A percentile compares a stretch with the other conserved stretches of the same genome.
These are phyloP conservation scores for Plutella xylostella DNA, from an alignment of 2,888 invertebrate genomes.

Conservation along the genomic window DNA sequence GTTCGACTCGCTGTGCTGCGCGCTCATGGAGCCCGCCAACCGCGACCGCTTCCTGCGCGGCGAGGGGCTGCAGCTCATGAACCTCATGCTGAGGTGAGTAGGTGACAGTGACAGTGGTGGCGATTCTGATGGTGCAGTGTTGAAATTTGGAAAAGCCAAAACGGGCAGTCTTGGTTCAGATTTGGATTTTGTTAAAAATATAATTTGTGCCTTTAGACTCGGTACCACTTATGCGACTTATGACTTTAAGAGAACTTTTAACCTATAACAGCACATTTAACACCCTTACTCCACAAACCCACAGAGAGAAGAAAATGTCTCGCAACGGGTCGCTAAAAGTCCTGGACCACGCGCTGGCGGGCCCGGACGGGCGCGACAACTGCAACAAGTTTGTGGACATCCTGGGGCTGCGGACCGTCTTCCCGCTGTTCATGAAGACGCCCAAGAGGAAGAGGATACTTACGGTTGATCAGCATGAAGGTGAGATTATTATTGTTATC, in stretches of 20 bases:
- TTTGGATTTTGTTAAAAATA: too few relatives aligned
- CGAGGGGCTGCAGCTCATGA: conserved; percentile 99
- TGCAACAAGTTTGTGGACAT: conserved; percentile 99
- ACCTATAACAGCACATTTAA: too few relatives aligned
- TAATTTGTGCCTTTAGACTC: too few relatives aligned
- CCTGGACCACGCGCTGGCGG: conserved; percentile 96
- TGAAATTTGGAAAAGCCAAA: too few relatives aligned
- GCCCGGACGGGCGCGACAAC: conserved; percentile 93
- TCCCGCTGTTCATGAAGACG: conserved; percentile 99
- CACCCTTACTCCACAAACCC: too few relatives aligned
- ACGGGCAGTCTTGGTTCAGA: too few relatives aligned
- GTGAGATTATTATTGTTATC: conserved; percentile 37
- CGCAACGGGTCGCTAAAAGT: conserved; percentile 97
- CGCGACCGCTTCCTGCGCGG: conserved; percentile 93
- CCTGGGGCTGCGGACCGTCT: conserved; percentile 93
- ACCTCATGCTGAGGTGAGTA: conserved; percentile 89
- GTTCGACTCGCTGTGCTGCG: conserved; percentile 95
- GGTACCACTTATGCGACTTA: too few relatives aligned
- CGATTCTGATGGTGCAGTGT: too few relatives aligned
- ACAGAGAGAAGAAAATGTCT: conserved; percentile 94
- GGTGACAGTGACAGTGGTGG: too few relatives aligned
- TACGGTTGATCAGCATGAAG: conserved; percentile 91
- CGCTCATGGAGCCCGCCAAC: conserved; percentile 89
- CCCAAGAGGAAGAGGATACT: conserved; percentile 88
- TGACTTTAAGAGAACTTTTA: too few relatives aligned